phyloP scores from a whole-genome alignment of 2,113 vertebrate genomes.

The Miniopterus natalensis region DNA sequence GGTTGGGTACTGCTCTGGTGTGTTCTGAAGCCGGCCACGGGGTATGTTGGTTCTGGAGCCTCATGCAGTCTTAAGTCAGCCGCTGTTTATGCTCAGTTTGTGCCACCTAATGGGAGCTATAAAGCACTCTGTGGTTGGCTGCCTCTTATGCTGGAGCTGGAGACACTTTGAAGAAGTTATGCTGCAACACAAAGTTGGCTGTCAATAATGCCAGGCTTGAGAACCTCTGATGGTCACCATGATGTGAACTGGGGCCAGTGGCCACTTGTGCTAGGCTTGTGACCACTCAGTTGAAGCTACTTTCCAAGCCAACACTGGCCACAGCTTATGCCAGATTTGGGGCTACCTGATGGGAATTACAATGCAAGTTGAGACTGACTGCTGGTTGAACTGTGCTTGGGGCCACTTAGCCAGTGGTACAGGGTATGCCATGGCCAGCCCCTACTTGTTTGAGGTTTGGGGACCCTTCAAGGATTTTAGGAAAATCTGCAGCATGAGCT shows the following conservation, averaged over 20 bases:
- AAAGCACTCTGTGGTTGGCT: not conserved
- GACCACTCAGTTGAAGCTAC: not conserved
- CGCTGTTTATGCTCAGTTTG: not conserved
- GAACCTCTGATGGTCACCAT: not conserved
- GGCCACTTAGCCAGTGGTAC: not conserved
- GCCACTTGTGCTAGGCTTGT: not conserved
- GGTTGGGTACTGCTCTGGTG: not conserved
- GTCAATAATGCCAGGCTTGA: not conserved
- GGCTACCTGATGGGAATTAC: not conserved
- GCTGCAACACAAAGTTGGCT: not conserved
- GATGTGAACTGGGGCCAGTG: not conserved
- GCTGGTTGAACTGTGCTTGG: not conserved
- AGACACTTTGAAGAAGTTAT: not conserved
- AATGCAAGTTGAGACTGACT: not conserved
- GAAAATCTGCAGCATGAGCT: not conserved
- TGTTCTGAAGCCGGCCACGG: not conserved
- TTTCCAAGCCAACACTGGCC: not conserved
- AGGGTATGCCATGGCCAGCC: not conserved
- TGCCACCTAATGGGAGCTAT: not conserved
- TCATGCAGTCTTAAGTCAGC: not conserved
- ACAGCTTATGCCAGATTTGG: not conserved
- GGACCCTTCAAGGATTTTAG: not conserved
- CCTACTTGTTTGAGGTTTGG: not conserved
- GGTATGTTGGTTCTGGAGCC: not conserved
- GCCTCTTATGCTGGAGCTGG: not conserved